These are phyloP conservation scores for Elanoides forficatus DNA, from an alignment of 2,113 vertebrate genomes.

Conservation along the genomic window DNA sequence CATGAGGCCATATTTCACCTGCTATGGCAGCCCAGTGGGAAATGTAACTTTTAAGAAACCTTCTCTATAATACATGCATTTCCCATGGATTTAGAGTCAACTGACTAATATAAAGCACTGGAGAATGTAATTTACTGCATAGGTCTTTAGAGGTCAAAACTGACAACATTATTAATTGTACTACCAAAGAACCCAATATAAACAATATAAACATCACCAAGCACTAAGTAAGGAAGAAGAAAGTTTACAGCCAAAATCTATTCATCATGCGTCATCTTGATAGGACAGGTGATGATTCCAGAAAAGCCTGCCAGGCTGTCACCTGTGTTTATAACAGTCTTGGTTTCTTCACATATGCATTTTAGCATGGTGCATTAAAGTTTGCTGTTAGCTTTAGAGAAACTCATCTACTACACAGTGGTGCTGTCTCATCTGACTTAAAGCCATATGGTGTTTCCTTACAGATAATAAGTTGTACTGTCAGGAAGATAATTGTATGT, in stretches of 20 bases:
- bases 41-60: background rate
- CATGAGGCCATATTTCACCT: background rate
- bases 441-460: constrained; percentile 16
- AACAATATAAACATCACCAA: background rate
- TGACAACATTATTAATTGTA: constrained; percentile 37
- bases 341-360: background rate
- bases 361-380: background rate
- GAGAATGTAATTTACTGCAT: constrained; percentile 1
- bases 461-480: background rate
- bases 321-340: background rate
- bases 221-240: background rate
- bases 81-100: background rate
- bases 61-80: background rate
- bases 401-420: constrained; percentile 1
- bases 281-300: background rate
- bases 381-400: background rate
- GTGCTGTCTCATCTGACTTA: background rate
- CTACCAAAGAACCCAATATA: constrained; percentile 6
- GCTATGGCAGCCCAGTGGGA: background rate
- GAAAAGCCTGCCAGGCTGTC: background rate
- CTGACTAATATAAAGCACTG: constrained; percentile 8
- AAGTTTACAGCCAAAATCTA: background rate
- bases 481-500: background rate
- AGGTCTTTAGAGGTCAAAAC: constrained; percentile 26
- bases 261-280: background rate